Evolutionary conservation across 1,140 invertebrate species (phyloP).

Genomic region (Melipona quadrifasciata): DNA sequence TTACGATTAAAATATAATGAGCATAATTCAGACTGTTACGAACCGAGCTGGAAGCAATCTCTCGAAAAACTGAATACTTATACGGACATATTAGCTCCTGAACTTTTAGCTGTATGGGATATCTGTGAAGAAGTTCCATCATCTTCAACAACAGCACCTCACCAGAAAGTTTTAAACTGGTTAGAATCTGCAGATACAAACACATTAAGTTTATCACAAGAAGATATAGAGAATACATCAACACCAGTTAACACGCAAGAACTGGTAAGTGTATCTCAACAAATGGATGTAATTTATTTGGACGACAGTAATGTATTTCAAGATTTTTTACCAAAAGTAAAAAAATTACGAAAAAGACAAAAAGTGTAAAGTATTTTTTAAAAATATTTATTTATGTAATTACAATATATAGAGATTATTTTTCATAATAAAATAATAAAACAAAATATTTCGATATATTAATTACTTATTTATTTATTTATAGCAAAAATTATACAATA

Average conservation of each 20-base stretch:
- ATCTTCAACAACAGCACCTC: slow-evolving; percentile 59
- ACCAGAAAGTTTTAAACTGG: slow-evolving; percentile 78
- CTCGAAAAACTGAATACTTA: slow-evolving; percentile 72
- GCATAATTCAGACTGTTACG: slow-evolving; percentile 10
- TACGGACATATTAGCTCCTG: slow-evolving; percentile 75
- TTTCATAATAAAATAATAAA: slow-evolving; percentile 5
- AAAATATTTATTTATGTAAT: neutral
- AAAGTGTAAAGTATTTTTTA: slow-evolving; percentile 12
- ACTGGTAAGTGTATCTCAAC: slow-evolving; percentile 73
- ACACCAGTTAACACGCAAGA: slow-evolving; percentile 72
- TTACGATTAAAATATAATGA: slow-evolving; percentile 46
- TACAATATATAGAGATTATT: neutral
- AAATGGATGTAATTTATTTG: slow-evolving; percentile 48
- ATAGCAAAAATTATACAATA: slow-evolving; percentile 62
- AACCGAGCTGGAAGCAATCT: slow-evolving; percentile 72
- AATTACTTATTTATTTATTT: slow-evolving; percentile 56
- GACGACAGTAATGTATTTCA: slow-evolving; percentile 51
- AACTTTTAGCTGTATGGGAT: slow-evolving; percentile 76
- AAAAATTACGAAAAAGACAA: slow-evolving; percentile 37
- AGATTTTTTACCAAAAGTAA: slow-evolving; percentile 64
- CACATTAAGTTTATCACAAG: slow-evolving; percentile 42
- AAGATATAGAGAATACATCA: slow-evolving; percentile 37
- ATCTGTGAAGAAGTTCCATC: slow-evolving; percentile 67
- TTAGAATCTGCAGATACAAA: slow-evolving; percentile 56
- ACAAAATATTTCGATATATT: neutral